phyloP scores from a whole-genome alignment of 2,797 vertebrate genomes.

The Erethizon dorsatum region DNA sequence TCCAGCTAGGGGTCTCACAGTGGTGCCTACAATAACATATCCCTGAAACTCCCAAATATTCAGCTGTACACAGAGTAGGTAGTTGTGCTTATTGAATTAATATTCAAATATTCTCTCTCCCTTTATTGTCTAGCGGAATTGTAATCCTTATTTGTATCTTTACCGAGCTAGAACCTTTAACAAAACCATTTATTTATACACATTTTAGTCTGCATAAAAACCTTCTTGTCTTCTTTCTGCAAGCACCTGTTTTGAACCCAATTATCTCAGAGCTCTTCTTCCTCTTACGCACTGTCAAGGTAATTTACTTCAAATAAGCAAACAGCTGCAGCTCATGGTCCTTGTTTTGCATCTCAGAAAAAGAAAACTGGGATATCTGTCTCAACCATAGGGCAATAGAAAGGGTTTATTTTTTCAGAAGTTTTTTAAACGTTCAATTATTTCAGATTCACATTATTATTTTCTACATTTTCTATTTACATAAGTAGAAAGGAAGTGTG shows the following conservation, averaged over 20 bases:
- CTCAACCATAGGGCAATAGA: neutral
- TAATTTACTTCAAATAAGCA: slow-evolving; percentile 76
- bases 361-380: slow-evolving; percentile 11
- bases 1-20: fast-evolving
- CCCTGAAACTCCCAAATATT: neutral
- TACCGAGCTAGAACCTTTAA: slow-evolving; percentile 25
- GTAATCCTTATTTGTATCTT: neutral
- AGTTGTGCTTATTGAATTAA: neutral
- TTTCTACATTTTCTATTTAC: slow-evolving; percentile 34
- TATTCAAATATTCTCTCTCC: neutral
- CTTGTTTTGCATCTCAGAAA: slow-evolving; percentile 41
- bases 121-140: slow-evolving; percentile 21
- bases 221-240: slow-evolving; percentile 28
- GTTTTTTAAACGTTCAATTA: slow-evolving; percentile 59
- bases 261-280: slow-evolving; percentile 69
- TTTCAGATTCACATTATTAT: slow-evolving; percentile 51
- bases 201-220: slow-evolving; percentile 59
- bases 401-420: neutral
- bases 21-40: fast-evolving
- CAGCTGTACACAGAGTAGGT: neutral
- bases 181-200: slow-evolving; percentile 38
- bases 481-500: neutral
- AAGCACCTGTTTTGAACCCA: slow-evolving; percentile 77
- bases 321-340: slow-evolving; percentile 3
- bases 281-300: slow-evolving; percentile 68